Evolutionary conservation across 2,797 vertebrate genomes (phyloP), one percentile per base, ranked within the genome.

Genomic region (Sternotherus odoratus): DNA sequence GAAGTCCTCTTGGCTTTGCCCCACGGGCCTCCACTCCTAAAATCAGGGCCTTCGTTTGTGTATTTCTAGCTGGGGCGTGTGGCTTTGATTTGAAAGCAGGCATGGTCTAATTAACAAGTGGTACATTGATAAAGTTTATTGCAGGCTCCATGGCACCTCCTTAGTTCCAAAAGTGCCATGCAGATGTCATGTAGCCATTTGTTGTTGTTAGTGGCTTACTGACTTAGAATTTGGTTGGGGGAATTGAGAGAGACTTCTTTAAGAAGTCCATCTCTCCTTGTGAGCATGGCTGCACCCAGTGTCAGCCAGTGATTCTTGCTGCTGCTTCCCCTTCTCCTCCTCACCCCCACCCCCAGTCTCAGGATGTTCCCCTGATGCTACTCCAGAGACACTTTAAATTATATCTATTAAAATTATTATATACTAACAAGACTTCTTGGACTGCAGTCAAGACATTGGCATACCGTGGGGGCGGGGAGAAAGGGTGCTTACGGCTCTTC

Each of bases 141-240:
- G 39, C 79, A 39, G 74, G 89, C 46, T 93, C 56, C 75, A n/a
- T 69, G 26, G 82, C 86, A 75, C 82, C 53, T n/a, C 63, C 86
- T 78, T 57, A 39, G 87, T 77, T 87, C 86, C 92, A 46, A 10
- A 51, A 23, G 79, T 30, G 3, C 5, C 4, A 60, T 23, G 13
- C 80, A 28, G 24, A 7, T 89, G 81, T 78, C 85, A 3, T 15
- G 85, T 51, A 88, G 92, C 82, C 30, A 28, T 94, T 96, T 95
- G 84, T 97, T 91, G 95, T 90, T 49, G 12, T 87, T 93, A 95
- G 90, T 11, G 23, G 21, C 77, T 93, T 95, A 96, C 92, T 88
- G 90, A 96, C 93, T 23, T 89, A 88, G 82, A 78, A 91, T 82
- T 91, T 86, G 87, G 93, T 60, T n/a, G 80, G n/a, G 11, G 57